Evolutionary conservation across 2,797 vertebrate species (phyloP).

Genomic region (Darevskia mixta): DNA sequence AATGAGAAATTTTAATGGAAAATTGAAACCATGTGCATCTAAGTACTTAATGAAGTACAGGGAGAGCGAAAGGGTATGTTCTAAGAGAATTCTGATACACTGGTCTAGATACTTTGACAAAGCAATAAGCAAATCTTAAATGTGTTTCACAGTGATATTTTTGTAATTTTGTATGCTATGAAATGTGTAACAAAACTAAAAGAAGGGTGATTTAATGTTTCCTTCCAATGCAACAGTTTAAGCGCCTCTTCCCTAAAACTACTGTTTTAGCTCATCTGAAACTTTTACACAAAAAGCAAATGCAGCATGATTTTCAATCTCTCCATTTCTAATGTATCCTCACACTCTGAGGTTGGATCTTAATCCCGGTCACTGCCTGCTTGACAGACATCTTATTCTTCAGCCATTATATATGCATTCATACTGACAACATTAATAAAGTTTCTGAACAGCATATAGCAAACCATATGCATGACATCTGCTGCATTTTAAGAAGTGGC

Average conservation of each 20-base stretch:
- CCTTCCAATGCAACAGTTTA: constrained; percentile 8
- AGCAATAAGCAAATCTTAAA: constrained; percentile 31
- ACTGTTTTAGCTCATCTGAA: constrained; percentile 29
- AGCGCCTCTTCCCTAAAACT: constrained; percentile 30
- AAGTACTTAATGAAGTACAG: constrained; percentile 93
- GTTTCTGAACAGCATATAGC: constrained; percentile 12
- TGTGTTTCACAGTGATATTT: constrained; percentile 29
- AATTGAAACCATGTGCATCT: constrained; percentile 93
- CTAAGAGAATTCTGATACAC: constrained; percentile 82
- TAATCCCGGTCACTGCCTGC: constrained; percentile 41
- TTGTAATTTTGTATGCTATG: constrained; percentile 31
- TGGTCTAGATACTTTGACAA: constrained; percentile 74
- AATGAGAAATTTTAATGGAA: constrained; percentile 91
- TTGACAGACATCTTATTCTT: constrained; percentile 36
- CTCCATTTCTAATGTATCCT: not conserved
- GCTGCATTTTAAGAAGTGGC: constrained; percentile 21
- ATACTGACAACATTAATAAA: constrained; percentile 39
- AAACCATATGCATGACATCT: not conserved
- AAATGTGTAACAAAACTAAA: constrained; percentile 23
- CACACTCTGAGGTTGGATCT: constrained; percentile 32
- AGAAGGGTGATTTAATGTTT: constrained; percentile 28
- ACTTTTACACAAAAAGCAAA: constrained; percentile 44
- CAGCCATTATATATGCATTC: constrained; percentile 33
- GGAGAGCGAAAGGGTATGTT: constrained; percentile 81
- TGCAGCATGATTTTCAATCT: constrained; percentile 32